A percentile compares a stretch with the other conserved stretches of the same genome.
phyloP scores from a whole-genome alignment of 2,113 vertebrate genomes.

The Centropristis striata region DNA sequence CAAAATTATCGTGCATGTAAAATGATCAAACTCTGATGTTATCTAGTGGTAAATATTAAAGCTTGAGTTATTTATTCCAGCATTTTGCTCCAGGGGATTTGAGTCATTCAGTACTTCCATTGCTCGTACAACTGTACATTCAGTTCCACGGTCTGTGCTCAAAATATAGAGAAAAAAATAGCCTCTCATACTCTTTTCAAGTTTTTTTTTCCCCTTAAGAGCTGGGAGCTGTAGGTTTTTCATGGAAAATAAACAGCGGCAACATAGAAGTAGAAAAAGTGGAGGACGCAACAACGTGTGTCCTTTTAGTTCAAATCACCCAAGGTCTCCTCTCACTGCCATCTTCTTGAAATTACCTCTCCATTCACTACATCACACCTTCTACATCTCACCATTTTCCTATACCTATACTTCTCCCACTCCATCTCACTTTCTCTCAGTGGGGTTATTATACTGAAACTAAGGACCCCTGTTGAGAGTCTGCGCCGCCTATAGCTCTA shows the following conservation, averaged over 20 bases:
- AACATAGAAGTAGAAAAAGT: not conserved
- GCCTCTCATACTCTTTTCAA: not conserved
- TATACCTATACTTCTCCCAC: constrained; percentile 4
- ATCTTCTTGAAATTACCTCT: constrained; percentile 40
- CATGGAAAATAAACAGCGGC: not conserved
- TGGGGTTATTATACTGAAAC: constrained; percentile 32
- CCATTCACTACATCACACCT: not conserved
- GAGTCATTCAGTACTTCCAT: not conserved
- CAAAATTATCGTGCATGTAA: not conserved
- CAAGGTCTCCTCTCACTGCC: constrained; percentile 14
- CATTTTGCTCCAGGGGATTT: not conserved
- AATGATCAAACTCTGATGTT: not conserved
- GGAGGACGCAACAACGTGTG: not conserved
- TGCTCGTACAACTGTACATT: not conserved
- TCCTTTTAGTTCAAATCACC: constrained; percentile 15
- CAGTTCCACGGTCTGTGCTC: not conserved
- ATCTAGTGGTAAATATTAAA: not conserved
- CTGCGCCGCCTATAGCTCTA: not conserved
- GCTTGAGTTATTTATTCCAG: not conserved
- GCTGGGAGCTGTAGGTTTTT: not conserved
- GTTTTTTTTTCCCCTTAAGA: not conserved
- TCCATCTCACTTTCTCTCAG: constrained; percentile 24
- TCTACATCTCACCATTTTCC: constrained; percentile 2
- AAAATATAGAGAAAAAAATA: constrained; percentile 4
- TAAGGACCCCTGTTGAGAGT: constrained; percentile 20